These are phyloP conservation scores for Diadophis punctatus DNA, from an alignment of 2,113 vertebrate genomes.

Conservation along the genomic window DNA sequence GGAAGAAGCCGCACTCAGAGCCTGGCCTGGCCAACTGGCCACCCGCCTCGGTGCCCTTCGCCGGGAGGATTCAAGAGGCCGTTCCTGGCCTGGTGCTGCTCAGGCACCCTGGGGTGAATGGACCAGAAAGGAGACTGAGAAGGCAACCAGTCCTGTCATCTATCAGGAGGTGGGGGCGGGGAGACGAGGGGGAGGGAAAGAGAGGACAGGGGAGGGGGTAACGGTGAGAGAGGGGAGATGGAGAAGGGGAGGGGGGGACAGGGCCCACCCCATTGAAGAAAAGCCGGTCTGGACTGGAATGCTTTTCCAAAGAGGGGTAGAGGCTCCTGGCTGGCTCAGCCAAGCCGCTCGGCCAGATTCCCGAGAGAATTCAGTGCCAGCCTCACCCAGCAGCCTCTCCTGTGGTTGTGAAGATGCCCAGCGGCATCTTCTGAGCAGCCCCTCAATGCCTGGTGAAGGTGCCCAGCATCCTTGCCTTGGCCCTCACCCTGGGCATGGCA, in stretches of 20 bases:
- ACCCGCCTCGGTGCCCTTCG: not conserved
- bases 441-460: not conserved
- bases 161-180: too few species aligned
- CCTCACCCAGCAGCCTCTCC: not conserved
- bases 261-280: not conserved
- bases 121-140: rapidly evolving
- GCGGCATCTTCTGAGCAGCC: too few species aligned
- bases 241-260: not conserved
- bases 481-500: not conserved
- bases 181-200: too few species aligned
- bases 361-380: too few species aligned
- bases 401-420: not conserved
- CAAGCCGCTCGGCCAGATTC: not conserved
- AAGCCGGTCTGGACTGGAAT: not conserved
- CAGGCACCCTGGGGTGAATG: too few species aligned
- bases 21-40: not conserved
- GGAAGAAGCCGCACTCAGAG: not conserved
- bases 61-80: rapidly evolving
- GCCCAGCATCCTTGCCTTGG: not conserved
- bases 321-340: not conserved
- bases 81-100: too few species aligned
- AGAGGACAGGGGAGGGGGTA: too few species aligned
- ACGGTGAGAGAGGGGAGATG: not conserved
- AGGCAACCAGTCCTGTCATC: not conserved
- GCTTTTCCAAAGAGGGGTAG: not conserved